Conservation (phyloP, 2,113 vertebrate species). For the Neodon shergylaensis region DNA sequence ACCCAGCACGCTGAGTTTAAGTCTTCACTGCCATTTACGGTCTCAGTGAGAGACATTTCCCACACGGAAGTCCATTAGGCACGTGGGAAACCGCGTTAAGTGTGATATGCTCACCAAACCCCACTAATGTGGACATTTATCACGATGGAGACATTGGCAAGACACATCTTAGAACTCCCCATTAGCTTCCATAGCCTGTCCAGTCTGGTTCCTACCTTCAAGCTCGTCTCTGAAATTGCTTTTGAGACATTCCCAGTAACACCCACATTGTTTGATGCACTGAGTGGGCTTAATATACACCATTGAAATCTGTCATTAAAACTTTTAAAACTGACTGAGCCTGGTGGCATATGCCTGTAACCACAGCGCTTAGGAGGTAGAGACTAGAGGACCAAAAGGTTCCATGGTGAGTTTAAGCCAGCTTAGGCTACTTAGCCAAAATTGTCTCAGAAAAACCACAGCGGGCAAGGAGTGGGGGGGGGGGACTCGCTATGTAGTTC, state of each 20-base stretch:
- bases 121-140: constrained; percentile 24
- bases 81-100: neutral
- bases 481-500: neutral
- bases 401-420: neutral
- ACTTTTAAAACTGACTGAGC: neutral
- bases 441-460: neutral
- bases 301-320: neutral
- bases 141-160: neutral
- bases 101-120: neutral
- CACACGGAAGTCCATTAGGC: neutral
- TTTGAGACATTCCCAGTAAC: constrained; percentile 1
- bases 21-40: neutral
- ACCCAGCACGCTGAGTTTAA: neutral
- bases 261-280: neutral
- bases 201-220: constrained; percentile 9
- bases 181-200: neutral
- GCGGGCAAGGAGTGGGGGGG: neutral
- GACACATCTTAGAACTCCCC: neutral
- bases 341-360: neutral
- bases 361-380: neutral
- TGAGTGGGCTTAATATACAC: neutral
- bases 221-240: neutral
- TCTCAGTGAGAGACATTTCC: constrained; percentile 5
- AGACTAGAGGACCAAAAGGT: neutral
- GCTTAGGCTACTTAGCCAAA: neutral